Evolutionary conservation across 2,888 invertebrate genomes (phyloP), one percentile per base, ranked within the genome.

Genomic region (Eudasyphora cyanicolor): DNA sequence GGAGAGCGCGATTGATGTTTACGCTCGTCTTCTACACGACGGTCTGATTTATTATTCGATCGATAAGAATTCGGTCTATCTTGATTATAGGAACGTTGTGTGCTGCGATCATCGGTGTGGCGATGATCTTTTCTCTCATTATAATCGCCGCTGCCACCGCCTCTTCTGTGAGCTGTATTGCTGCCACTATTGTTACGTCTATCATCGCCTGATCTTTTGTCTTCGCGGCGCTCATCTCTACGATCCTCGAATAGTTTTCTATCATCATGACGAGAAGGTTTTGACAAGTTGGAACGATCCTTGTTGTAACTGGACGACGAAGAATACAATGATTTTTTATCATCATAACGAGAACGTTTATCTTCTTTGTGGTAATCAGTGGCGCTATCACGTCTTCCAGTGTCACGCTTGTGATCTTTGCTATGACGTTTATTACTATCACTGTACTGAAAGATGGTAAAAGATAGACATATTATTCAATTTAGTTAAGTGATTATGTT

Each of bases 261-360:
- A 14, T 82, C 84, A n/a, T 86, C 86, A 29, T 86, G 85, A 17
- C 86, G 82, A 0, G 76, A 42, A 38, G 76, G 76, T 57, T 84
- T 86, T 12, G 81, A 76, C 14, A 8, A 67, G 67, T 27, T 76
- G 24, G 76, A 81, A 60, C 81, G 84, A 42, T 84, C 81, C 57
- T 81, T 81, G 57, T 70, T 32, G 29, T 75, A 71, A 62, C 32
- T 84, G 12, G 84, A 7, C 54, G 74, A 69, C 64, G 69, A 4
- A 57, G 62, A 49, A 3, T 24, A 12, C 27, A 38, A 69, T 21
- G 79, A 12, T 71, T 79, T 81, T n/a, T 70, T 69, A 14, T 85
- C 85, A 24, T 81, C 85, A 45, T 75, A 71, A 27, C 88, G 88
- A 74, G 86, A 82, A 32, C 64, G 73, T 70, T 89, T 89, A 60